A percentile compares a stretch with the other conserved stretches of the same genome.
Evolutionary conservation across 2,888 invertebrate genomes (phyloP).

Genomic region (Pyrgus malvae): DNA sequence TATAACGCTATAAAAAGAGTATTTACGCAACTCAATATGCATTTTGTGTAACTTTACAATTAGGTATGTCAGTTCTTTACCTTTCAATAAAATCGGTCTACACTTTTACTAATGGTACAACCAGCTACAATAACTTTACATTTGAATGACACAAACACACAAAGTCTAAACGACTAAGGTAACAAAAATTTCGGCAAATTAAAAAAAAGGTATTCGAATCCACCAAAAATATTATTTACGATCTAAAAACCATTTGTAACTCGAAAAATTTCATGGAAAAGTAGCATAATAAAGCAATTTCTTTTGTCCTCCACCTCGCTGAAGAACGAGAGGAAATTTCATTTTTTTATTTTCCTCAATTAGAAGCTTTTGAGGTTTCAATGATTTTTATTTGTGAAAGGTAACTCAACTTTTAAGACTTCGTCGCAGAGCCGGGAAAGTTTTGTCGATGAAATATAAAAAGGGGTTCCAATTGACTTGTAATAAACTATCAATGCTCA

Average conservation of each 20-base stretch:
- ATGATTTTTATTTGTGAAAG: constrained; percentile 28
- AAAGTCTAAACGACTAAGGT: no score
- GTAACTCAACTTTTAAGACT: constrained; percentile 28
- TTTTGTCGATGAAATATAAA: constrained; percentile 18
- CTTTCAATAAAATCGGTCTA: no score
- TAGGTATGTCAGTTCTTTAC: no score
- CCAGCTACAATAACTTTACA: no score
- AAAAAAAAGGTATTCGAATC: not conserved
- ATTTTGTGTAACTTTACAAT: no score
- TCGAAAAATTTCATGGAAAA: constrained; percentile 2
- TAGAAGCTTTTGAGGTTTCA: constrained; percentile 29
- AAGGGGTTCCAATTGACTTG: not conserved
- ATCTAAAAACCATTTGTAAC: constrained; percentile 1
- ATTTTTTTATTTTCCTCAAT: constrained; percentile 27
- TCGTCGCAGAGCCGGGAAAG: constrained; percentile 10
- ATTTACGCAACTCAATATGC: no score
- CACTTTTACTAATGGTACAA: no score
- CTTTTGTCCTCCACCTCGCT: constrained; percentile 17
- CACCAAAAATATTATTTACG: not conserved
- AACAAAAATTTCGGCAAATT: not conserved
- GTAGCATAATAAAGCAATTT: constrained; percentile 17
- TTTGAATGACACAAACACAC: no score
- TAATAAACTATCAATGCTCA: no score
- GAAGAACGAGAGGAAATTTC: constrained; percentile 12
- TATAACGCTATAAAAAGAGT: no score